Evolutionary conservation across 2,888 invertebrate genomes (phyloP).

Genomic region (Lepidocyrtinus sp.): DNA sequence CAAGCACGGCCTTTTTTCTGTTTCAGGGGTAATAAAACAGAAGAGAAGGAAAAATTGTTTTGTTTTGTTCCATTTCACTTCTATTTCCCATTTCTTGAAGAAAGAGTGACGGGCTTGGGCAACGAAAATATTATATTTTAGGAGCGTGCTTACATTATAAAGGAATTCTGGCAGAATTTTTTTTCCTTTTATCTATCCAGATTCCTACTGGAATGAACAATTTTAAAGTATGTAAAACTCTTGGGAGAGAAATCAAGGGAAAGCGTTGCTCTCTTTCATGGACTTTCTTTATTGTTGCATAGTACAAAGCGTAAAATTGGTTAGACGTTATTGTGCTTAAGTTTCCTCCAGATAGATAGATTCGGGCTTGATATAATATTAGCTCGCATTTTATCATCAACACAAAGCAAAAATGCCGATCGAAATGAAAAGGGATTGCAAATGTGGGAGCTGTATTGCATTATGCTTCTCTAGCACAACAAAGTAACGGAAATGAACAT

Average conservation of each 20-base stretch:
- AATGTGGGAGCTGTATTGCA: not conserved
- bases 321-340: too few species aligned
- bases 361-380: too few species aligned
- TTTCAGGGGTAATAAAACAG: not conserved
- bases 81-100: not conserved
- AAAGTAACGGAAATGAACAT: constrained; percentile 8
- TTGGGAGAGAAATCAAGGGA: not conserved
- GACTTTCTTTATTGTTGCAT: not conserved
- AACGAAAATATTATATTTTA: too few species aligned
- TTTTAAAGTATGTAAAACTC: not conserved
- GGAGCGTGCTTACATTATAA: too few species aligned
- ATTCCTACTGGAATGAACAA: too few species aligned
- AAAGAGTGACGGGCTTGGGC: not conserved
- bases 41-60: constrained; percentile 10
- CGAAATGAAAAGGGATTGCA: not conserved
- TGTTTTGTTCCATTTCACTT: constrained; percentile 8
- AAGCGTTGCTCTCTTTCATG: not conserved
- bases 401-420: not conserved
- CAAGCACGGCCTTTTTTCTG: constrained; percentile 11
- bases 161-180: too few species aligned
- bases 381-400: constrained; percentile 13
- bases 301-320: too few species aligned
- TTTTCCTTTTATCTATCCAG: too few species aligned
- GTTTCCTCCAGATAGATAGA: too few species aligned
- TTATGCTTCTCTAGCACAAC: not conserved